Base-by-base conservation (phyloP, 2,888 invertebrate species). In the Metalampra italica region DNA sequence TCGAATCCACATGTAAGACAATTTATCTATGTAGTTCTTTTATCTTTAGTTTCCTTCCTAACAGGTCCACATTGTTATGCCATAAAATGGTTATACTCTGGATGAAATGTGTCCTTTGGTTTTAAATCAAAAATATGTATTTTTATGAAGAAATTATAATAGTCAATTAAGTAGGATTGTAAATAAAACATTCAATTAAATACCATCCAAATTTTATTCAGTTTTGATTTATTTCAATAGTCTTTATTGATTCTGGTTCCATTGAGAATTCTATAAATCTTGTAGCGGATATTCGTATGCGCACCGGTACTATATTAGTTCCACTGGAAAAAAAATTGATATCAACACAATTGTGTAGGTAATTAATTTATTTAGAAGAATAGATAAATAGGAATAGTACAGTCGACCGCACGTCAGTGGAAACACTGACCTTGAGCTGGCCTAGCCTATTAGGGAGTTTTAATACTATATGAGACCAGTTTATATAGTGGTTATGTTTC, bases 211-310 rank as follows among this genome's bases (percentile, higher is more conserved):
- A 47, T 49, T 54, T 57, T 42, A 51, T 44, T 63, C 54, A 68
- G 51, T 66, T 71, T 29, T 60, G 67, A 53, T 82, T 86, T 29
- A 87, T 73, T 73, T 87, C 87, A 56, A 87, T 64, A n/a, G 86
- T 87, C 60, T 81, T 84, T 12, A 88, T 66, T 46, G 87, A 85
- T 68, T 72, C 52, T 0, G 85, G 70, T 48, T 87, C 88, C 72
- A 86, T 71, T 29, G 51, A 60, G 1, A 88, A 51, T 54, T 75
- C 67, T 46, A 87, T 72, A 53, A 62, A 74, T 51, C 65, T 64
- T 22, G 38, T 56, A 4, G 55, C 55, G 50, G 64, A 64, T 41
- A 82, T 66, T 12, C 62, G 52, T 11, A 85, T 54, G 36, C 56
- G 66, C 1, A 83, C 72, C 48, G 71, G 65, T 34, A 80, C 61